Evolutionary conservation across 1,140 invertebrate species (phyloP), one percentile per base, ranked within the genome.

Genomic region (Conus betulinus): DNA sequence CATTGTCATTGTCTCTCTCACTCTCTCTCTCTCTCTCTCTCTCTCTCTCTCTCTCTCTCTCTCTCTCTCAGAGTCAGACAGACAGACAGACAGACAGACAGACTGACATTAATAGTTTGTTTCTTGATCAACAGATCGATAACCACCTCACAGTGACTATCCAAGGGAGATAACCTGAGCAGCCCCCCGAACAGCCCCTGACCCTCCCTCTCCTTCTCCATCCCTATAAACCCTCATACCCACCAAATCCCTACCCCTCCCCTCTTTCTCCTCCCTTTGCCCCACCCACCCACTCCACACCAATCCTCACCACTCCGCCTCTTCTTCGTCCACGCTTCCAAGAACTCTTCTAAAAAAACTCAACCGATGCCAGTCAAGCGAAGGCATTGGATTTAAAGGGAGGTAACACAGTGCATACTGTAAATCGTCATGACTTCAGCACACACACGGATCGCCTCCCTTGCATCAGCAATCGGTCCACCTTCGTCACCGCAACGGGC

Each of bases 71-170:
- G n/a, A n/a, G n/a, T n/a, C n/a, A n/a, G n/a, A 87, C 74, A 87
- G n/a, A n/a, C n/a, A n/a, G n/a, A n/a, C n/a, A n/a, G 86, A 87
- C 60, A 55, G 86, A 87, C 25, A 87, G 74, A 87, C 71, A 81
- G 74, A 87, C 52, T 25, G 85, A 86, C 71, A 76, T 39, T 0
- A 39, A 39, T 39, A 3, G 0, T 39, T 39, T 39, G 39, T 39
- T 39, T 39, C 39, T 39, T 39, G 39, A 39, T 39, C 39, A 39
- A 39, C 39, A 39, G 39, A 39, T 39, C 39, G 71, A 76, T 23
- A 76, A 17, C 52, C 71, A 63, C n/a, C 51, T 25, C 60, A 86
- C 25, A 76, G 71, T 20, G 71, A 76, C 6, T 1, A 23, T 20
- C 20, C 8, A 13, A 23, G 71, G 25, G 20, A 76, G n/a, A n/a